Conservation (phyloP, 2,797 vertebrate species). For the Tamandua tetradactyla region DNA sequence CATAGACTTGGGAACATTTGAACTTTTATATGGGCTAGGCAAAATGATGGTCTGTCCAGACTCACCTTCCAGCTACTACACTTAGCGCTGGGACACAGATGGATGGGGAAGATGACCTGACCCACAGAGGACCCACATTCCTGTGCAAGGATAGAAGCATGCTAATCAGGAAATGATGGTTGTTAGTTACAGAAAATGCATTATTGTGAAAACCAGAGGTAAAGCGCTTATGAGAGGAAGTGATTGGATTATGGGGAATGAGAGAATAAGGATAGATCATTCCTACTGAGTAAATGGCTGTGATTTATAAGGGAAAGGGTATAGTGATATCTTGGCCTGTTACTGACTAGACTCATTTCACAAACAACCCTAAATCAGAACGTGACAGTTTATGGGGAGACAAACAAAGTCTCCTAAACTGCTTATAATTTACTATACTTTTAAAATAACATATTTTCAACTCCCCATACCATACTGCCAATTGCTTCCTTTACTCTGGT, state of each 20-base stretch:
- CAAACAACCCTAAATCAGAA: conserved; percentile 94
- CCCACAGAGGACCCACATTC: conserved; percentile 93
- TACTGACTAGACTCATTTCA: conserved; percentile 92
- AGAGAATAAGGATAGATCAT: conserved; percentile 88
- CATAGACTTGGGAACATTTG: conserved; percentile 32
- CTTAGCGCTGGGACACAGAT: conserved; percentile 88
- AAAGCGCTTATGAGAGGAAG: conserved; percentile 95
- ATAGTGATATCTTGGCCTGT: conserved; percentile 89
- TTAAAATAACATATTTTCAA: conserved; percentile 40
- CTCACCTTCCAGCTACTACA: conserved; percentile 85
- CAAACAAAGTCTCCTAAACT: conserved; percentile 83
- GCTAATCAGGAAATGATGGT: conserved; percentile 99
- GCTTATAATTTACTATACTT: not conserved
- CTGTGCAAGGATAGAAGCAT: conserved; percentile 96
- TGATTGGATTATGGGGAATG: conserved; percentile 94
- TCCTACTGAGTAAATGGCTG: conserved; percentile 94
- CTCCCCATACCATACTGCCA: not conserved
- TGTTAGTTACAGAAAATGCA: conserved; percentile 99
- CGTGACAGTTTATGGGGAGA: conserved; percentile 87
- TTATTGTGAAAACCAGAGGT: conserved; percentile 92
- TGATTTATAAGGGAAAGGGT: conserved; percentile 96
- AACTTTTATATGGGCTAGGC: conserved; percentile 83
- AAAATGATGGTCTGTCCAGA: conserved; percentile 96
- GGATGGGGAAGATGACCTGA: conserved; percentile 90
- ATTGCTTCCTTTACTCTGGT: conserved; percentile 20